A percentile compares a stretch with the other conserved stretches of the same genome.
Evolutionary conservation across 1,140 invertebrate species (phyloP).

Genomic region (Leptopilina boulardi): DNA sequence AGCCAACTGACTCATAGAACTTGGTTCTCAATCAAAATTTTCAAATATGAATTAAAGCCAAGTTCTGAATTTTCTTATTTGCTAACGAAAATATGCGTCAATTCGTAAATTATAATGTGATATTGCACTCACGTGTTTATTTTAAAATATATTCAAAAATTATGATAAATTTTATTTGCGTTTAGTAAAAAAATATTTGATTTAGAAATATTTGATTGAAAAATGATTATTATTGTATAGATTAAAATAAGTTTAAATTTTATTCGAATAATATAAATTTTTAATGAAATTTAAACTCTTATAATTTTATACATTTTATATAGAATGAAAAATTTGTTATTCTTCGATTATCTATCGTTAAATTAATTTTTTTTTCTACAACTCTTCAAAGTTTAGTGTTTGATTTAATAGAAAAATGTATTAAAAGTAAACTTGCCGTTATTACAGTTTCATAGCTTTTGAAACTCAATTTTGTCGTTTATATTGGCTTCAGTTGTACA

Average conservation of each 20-base stretch:
- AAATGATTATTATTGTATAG: too few species aligned
- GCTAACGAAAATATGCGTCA: background rate
- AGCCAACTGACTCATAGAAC: conserved; percentile 13
- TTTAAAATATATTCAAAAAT: too few species aligned
- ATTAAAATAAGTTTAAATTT: too few species aligned
- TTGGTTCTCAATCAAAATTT: conserved; percentile 11
- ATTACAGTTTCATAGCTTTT: conserved; percentile 19
- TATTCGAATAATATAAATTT: too few species aligned
- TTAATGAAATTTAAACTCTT: too few species aligned
- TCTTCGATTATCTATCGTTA: too few species aligned
- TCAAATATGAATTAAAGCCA: background rate
- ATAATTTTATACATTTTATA: too few species aligned
- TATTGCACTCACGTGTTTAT: background rate
- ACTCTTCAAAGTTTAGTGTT: background rate
- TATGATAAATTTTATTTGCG: too few species aligned
- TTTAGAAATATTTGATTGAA: too few species aligned
- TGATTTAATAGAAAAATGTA: background rate
- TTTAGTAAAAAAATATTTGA: too few species aligned
- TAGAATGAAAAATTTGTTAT: too few species aligned
- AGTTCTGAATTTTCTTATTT: background rate
- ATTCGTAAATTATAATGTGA: conserved; percentile 3
- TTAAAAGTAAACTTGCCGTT: conserved; percentile 17
- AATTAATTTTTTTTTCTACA: too few species aligned
- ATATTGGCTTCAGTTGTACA: conserved; percentile 7
- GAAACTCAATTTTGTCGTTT: conserved; percentile 18